These are phyloP conservation scores for Echinarachnius parma DNA, from an alignment of 53 echinoderm and acorn worm genomes.

Conservation along the genomic window DNA sequence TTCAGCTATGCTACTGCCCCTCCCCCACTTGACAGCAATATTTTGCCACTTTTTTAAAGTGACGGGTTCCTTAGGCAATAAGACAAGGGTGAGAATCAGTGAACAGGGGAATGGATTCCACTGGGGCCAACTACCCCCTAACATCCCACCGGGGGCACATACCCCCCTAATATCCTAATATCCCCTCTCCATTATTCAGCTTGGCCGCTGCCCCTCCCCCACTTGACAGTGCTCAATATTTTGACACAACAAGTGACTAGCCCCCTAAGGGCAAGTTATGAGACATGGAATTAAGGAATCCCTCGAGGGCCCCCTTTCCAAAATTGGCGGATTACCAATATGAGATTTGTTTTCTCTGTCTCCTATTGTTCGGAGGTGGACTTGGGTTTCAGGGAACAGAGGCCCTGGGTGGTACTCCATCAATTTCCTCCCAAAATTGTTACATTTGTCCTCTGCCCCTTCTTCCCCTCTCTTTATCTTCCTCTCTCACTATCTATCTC, in stretches of 20 bases:
- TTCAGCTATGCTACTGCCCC: no score
- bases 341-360: slow-evolving; percentile 15
- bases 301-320: slow-evolving; percentile 11
- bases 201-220: neutral
- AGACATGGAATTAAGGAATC: slow-evolving; percentile 37
- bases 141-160: no score
- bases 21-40: no score
- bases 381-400: slow-evolving; percentile 8
- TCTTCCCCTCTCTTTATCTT: neutral
- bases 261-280: slow-evolving; percentile 10
- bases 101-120: no score
- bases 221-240: slow-evolving; percentile 14
- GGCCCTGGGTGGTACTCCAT: slow-evolving; percentile 26
- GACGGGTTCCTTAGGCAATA: no score
- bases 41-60: no score
- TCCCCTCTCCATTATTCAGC: no score
- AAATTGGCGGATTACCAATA: slow-evolving; percentile 31
- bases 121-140: no score
- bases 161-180: no score
- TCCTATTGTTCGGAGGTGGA: slow-evolving; percentile 5
- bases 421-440: no score
- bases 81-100: no score
- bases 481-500: neutral
- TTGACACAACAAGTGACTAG: slow-evolving; percentile 32
- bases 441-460: neutral